Percentiles rank a stretch among this genome's conserved stretches.
These are phyloP conservation scores for Chitala chitala DNA, from an alignment of 2,113 vertebrate genomes.

Conservation along the genomic window DNA sequence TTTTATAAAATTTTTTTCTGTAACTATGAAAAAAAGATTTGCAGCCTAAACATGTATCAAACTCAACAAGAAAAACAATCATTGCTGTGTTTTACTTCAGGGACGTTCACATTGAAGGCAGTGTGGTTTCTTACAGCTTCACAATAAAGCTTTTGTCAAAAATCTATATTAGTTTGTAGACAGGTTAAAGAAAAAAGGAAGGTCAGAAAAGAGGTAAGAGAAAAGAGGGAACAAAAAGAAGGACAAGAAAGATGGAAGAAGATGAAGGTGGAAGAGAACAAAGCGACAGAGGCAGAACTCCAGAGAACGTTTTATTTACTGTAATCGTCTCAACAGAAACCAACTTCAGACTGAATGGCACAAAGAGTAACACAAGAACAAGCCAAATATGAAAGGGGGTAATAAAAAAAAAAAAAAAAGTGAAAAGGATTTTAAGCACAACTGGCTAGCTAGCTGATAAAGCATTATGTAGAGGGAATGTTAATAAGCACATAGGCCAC, in stretches of 20 bases:
- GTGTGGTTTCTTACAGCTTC: no score
- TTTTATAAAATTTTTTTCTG: no score
- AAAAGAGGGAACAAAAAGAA: not conserved
- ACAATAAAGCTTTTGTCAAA: no score
- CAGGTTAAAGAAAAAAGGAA: not conserved
- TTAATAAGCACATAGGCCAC: no score
- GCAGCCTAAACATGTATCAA: not conserved
- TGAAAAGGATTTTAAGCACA: not conserved
- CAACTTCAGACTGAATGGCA: conserved; percentile 20
- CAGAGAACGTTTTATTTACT: conserved; percentile 11
- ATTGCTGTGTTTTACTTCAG: not conserved
- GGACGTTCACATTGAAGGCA: no score
- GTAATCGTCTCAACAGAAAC: conserved; percentile 9
- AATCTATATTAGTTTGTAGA: not conserved
- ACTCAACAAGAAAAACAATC: not conserved
- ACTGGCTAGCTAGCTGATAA: not conserved
- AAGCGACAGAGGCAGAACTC: not conserved
- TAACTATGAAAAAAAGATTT: no score
- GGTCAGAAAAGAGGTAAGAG: not conserved
- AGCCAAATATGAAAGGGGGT: not conserved
- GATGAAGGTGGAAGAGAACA: not conserved
- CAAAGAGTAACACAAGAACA: not conserved
- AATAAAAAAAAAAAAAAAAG: not conserved
- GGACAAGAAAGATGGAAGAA: not conserved
- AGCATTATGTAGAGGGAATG: not conserved